phyloP scores from a whole-genome alignment of 1,140 invertebrate genomes.

The Panagrolaimus sp. region DNA sequence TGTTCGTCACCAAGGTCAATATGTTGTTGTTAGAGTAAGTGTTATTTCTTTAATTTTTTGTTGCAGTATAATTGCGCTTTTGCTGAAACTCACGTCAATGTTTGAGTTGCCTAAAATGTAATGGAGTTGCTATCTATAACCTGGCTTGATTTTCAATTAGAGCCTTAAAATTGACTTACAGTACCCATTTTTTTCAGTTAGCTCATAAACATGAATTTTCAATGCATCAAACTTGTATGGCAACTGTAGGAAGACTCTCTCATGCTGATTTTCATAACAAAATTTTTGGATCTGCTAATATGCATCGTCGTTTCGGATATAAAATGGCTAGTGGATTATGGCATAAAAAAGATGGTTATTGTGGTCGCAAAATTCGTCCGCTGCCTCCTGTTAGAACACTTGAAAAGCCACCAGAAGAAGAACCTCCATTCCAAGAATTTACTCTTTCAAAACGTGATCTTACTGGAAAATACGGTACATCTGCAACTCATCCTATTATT shows the following conservation, averaged over 20 bases:
- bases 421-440: slow-evolving; percentile 41
- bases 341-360: slow-evolving; percentile 80
- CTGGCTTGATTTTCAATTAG: no score
- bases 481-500: slow-evolving; percentile 23
- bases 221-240: slow-evolving; percentile 76
- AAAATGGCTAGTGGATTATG: slow-evolving; percentile 75
- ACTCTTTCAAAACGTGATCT: slow-evolving; percentile 42
- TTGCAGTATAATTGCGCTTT: not conserved
- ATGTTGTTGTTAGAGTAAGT: slow-evolving; percentile 68
- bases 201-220: slow-evolving; percentile 75
- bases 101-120: no score
- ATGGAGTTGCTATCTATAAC: no score
- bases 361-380: slow-evolving; percentile 76
- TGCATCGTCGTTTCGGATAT: slow-evolving; percentile 57
- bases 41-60: slow-evolving; percentile 17
- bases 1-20: slow-evolving; percentile 68
- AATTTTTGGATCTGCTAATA: slow-evolving; percentile 51
- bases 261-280: slow-evolving; percentile 69
- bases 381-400: slow-evolving; percentile 61
- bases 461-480: slow-evolving; percentile 24
- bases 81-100: no score
- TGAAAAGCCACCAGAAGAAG: slow-evolving; percentile 28
- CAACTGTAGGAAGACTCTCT: slow-evolving; percentile 79
- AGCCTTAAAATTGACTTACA: no score
- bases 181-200: slow-evolving; percentile 57